Percentiles rank a stretch among this genome's conserved stretches.
phyloP scores from a whole-genome alignment of 1,140 invertebrate genomes.

The Aphis craccivora region DNA sequence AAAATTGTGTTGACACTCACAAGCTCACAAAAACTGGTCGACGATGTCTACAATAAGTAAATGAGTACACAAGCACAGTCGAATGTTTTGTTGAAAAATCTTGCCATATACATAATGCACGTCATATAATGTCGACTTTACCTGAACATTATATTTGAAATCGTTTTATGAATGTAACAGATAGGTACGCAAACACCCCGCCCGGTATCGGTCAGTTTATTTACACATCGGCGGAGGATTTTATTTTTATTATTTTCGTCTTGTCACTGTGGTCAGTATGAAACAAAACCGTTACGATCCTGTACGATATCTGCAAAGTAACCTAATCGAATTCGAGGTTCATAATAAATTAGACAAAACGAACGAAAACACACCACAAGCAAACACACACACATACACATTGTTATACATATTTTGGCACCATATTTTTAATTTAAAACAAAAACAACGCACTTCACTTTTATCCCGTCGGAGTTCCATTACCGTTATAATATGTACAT shows the following conservation, averaged over 20 bases:
- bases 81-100: not conserved
- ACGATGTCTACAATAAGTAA: not conserved
- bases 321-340: not conserved
- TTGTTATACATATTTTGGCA: not conserved
- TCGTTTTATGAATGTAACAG: not conserved
- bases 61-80: not conserved
- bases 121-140: not conserved
- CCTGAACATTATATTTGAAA: not conserved
- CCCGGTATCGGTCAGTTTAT: not conserved
- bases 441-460: not conserved
- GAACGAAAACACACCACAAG: not conserved
- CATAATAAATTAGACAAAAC: not conserved
- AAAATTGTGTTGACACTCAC: not conserved
- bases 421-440: constrained; percentile 50
- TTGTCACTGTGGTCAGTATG: not conserved
- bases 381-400: not conserved
- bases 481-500: constrained; percentile 3
- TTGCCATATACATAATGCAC: not conserved
- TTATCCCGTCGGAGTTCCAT: not conserved
- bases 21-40: not conserved
- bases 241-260: not conserved
- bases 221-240: not conserved
- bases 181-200: not conserved
- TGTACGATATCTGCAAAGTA: not conserved
- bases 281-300: not conserved